phyloP scores from a whole-genome alignment of 1,140 invertebrate species.

The Drosophila kepulauana region DNA sequence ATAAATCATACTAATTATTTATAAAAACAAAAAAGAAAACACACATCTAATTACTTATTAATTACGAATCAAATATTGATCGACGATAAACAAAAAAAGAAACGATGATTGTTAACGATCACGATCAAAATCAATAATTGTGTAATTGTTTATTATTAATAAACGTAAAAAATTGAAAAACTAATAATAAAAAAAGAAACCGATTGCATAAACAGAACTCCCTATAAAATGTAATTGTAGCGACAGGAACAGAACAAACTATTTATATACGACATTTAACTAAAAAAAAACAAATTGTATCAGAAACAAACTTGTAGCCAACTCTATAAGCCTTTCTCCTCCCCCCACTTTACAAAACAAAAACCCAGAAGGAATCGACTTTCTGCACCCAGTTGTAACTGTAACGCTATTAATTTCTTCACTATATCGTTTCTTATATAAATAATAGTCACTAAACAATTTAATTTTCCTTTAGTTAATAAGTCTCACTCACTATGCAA shows the following conservation, averaged over 20 bases:
- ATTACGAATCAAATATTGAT: slow-evolving; percentile 15
- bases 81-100: background rate
- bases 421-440: slow-evolving; percentile 23
- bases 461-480: slow-evolving; percentile 49
- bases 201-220: slow-evolving; percentile 19
- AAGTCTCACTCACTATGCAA: slow-evolving; percentile 25
- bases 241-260: slow-evolving; percentile 50
- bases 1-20: slow-evolving; percentile 51
- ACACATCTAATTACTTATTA: slow-evolving; percentile 71
- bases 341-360: slow-evolving; percentile 5
- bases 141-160: slow-evolving; percentile 63
- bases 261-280: slow-evolving; percentile 52
- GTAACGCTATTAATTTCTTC: slow-evolving; percentile 16
- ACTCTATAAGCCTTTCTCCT: slow-evolving; percentile 25
- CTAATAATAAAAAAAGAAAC: slow-evolving; percentile 3
- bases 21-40: slow-evolving; percentile 43
- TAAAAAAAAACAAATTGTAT: slow-evolving; percentile 16
- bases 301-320: slow-evolving; percentile 42
- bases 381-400: slow-evolving; percentile 22
- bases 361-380: slow-evolving; percentile 14
- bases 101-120: slow-evolving; percentile 35
- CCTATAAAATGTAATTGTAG: slow-evolving; percentile 35
- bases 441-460: slow-evolving; percentile 39
- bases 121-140: slow-evolving; percentile 55
- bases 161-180: slow-evolving; percentile 35